These are phyloP conservation scores for Troides oblongomaculatus DNA, from an alignment of 2,888 invertebrate species.

Conservation along the genomic window DNA sequence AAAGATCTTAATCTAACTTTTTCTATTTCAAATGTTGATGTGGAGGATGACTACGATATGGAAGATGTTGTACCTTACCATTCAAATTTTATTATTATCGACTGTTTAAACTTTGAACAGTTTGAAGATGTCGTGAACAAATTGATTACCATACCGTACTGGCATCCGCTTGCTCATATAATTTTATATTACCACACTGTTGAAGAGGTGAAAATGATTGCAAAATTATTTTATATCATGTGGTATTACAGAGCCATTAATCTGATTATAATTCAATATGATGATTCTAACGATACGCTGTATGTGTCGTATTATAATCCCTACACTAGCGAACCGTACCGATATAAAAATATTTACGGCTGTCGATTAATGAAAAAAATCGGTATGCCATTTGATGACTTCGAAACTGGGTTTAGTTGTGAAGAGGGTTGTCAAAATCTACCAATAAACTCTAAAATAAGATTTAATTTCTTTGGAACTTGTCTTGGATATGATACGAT, in stretches of 20 bases:
- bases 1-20: conserved; percentile 44
- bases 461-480: conserved; percentile 54
- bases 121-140: conserved; percentile 54
- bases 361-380: conserved; percentile 57
- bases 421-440: conserved; percentile 55
- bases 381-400: conserved; percentile 47
- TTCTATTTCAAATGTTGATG: conserved; percentile 42
- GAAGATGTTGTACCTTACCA: conserved; percentile 51
- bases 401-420: conserved; percentile 51
- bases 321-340: conserved; percentile 47
- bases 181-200: conserved; percentile 51
- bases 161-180: conserved; percentile 58
- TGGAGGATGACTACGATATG: conserved; percentile 45
- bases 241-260: conserved; percentile 61
- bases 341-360: conserved; percentile 46
- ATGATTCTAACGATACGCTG: conserved; percentile 41
- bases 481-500: conserved; percentile 55
- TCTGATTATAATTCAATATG: conserved; percentile 50
- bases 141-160: conserved; percentile 47
- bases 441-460: conserved; percentile 47
- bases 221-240: conserved; percentile 56
- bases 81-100: conserved; percentile 52
- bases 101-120: conserved; percentile 45
- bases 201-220: conserved; percentile 38
- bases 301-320: conserved; percentile 51